Base-by-base conservation (phyloP, 2,113 vertebrate species). In the Petrocephalus microphthalmus region DNA sequence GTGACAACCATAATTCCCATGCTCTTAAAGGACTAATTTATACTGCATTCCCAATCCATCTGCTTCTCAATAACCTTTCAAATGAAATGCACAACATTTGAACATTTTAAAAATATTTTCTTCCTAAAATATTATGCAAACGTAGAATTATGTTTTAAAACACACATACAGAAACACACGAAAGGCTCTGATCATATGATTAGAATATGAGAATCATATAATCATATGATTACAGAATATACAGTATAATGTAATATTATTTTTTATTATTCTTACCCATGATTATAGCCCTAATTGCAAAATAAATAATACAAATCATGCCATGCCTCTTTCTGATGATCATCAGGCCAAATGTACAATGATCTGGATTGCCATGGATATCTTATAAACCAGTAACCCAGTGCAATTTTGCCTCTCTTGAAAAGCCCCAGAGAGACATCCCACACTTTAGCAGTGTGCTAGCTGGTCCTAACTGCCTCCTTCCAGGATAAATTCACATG, bases 11-110 rank as follows among this genome's bases (percentile, higher is more conserved):
- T 0, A 3, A 0, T 60, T 82, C 8, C 6, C 86, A 88, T 92
- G 85, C 83, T 87, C 78, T 81, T 64, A 85, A n/a, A 37, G 49
- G 57, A 56, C 88, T 42, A 87, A 90, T 87, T 89, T 15, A 29
- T n/a, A 85, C 81, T 71, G 45, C 51, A 87, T 25, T 56, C 54
- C 42, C 7, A 81, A 57, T 33, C 7, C 29, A 81, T 37, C 49
- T 84, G 47, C 22, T 51, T 20, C 19, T 84, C 22, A n/a, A 25
- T 51, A 84, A 84, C 81, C 37, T 25, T 7, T 74, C 67, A 13
- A 51, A n/a, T 52, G 3, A 49, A 25, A 25, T 49, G 5, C 8
- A 84, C 81, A 47, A 83, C 47, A 51, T 84, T 51, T 84, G 22
- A 64, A 64, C 57, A 64, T 64, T 64, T 64, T 64, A 11, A 25